Base-by-base conservation (phyloP, 53 echinoderm and acorn worm species). In the Stichopus horrens region DNA sequence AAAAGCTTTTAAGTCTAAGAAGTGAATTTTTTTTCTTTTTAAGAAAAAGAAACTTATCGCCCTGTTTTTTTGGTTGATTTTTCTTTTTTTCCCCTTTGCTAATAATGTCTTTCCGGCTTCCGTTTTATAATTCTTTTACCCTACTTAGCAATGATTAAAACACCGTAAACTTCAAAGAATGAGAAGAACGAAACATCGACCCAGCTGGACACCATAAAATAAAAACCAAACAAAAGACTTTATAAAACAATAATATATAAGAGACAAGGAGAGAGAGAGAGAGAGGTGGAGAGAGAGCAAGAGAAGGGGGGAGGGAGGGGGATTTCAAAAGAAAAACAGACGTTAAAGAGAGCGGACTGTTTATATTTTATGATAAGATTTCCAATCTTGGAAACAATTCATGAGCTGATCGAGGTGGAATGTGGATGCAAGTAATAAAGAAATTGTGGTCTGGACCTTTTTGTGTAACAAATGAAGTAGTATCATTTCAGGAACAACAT, bases 91-190 rank as follows among this genome's bases (percentile, higher is more conserved):
- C 75, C 75, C 75, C 37, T 2, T 37, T 37, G 37, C 37, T 37
- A 37, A 37, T 37, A 37, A 37, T 37, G 37, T 37, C 37, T 37
- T 37, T 37, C 37, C 37, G 37, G 37, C 37, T 37, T 37, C 37
- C 37, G 37, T 37, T 37, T 37, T 37, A 37, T 37, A 81, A 21
- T 58, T 81, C 57, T 56, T 58, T 71, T 71, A 71, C 19, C 71
- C 14, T 71, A 71, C 71, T 71, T 71, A 71, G 71, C 71, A 71
- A 71, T 81, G 81, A 81, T 81, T 81, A 81, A 81, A 81, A 81
- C 53, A 56, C 57, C 81, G 81, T 81, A 81, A 81, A 80, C 71
- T 71, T 71, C 7, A 71, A 71, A 71, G 71, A 71, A 71, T 7
- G 14, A 71, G 71, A 71, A n/a, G 71, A 7, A 13, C 19, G 18